These are phyloP conservation scores for Gallinago jamesoni DNA, from an alignment of 2,113 vertebrate genomes.

Conservation along the genomic window DNA sequence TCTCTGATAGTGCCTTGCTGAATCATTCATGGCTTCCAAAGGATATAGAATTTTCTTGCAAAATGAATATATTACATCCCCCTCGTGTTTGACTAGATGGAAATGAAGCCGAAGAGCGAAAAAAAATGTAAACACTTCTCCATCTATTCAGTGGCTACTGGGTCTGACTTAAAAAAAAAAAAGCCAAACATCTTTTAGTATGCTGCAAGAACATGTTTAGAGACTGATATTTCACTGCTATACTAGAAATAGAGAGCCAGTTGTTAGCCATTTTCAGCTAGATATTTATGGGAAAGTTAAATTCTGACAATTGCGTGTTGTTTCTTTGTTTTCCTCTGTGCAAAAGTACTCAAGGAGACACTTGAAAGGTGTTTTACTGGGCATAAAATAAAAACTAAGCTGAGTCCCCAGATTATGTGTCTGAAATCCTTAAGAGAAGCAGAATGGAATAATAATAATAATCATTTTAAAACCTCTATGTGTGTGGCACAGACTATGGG, in stretches of 20 bases:
- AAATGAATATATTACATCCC: conserved; percentile 46
- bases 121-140: conserved; percentile 39
- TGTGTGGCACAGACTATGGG: not conserved
- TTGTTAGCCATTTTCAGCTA: not conserved
- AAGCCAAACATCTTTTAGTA: not conserved
- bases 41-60: conserved; percentile 26
- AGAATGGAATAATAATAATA: no score
- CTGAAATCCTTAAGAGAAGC: not conserved
- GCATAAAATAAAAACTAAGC: not conserved
- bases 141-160: conserved; percentile 38
- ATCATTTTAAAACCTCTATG: not conserved
- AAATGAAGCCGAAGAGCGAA: conserved; percentile 36
- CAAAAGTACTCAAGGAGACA: not conserved
- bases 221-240: not conserved
- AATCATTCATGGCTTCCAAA: conserved; percentile 29
- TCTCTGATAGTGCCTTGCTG: not conserved
- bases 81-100: conserved; percentile 31
- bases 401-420: not conserved
- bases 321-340: not conserved
- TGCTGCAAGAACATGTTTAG: not conserved
- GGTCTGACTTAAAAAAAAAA: not conserved
- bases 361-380: not conserved
- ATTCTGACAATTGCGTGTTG: not conserved
- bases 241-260: not conserved
- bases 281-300: conserved; percentile 11